Evolutionary conservation across 2,113 vertebrate genomes (phyloP).

Genomic region (Pelvicachromis taeniatus): DNA sequence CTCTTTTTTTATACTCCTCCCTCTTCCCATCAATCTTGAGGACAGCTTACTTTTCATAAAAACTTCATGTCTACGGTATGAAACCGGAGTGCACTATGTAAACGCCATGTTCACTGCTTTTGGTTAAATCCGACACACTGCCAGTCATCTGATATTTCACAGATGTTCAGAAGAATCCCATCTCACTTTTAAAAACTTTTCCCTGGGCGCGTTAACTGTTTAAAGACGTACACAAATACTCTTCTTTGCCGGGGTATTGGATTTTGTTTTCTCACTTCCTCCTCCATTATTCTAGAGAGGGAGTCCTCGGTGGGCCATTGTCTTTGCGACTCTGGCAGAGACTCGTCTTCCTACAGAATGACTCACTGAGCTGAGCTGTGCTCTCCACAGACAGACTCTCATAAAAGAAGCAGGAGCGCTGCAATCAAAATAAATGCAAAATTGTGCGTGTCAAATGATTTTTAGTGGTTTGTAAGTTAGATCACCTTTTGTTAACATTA

Average conservation of each 20-base stretch:
- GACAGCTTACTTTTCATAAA: background rate
- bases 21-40: background rate
- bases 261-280: background rate
- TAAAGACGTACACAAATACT: background rate
- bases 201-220: background rate
- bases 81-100: background rate
- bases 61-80: background rate
- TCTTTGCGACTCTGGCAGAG: conserved; percentile 38
- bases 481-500: background rate
- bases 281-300: background rate
- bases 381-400: conserved; percentile 15
- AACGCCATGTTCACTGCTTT: background rate
- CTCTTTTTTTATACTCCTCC: background rate
- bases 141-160: background rate
- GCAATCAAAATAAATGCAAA: conserved; percentile 4
- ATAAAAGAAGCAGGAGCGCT: background rate
- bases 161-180: background rate
- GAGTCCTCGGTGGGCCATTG: conserved; percentile 48
- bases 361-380: conserved; percentile 50
- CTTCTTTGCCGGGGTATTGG: background rate
- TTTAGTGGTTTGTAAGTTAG: background rate
- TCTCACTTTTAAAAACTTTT: background rate
- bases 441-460: background rate
- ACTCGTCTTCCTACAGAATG: conserved; percentile 31
- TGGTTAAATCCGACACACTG: background rate